Base-by-base conservation (phyloP, 1,140 invertebrate genomes). In the Drosophila prosaltans region DNA sequence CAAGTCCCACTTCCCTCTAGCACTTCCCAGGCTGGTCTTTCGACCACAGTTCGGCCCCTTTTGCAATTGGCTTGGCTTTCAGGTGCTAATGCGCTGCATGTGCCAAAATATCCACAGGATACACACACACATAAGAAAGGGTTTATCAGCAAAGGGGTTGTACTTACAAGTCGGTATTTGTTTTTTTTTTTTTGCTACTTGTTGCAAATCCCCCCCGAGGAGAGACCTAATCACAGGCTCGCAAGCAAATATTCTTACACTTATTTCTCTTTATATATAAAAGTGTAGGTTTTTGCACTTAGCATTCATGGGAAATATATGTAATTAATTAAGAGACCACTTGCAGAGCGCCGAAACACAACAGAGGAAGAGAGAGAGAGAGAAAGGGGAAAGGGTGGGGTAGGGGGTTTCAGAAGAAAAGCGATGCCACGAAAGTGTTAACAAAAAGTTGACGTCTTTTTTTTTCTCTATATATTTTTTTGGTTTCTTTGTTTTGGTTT, bases 301-400 rank as follows among this genome's bases (percentile, higher is more conserved):
- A 76, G 74, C 74, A 26, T 77, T 77, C 78, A 78, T 89, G 84
- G 83, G 84, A 88, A 89, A 78, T 83, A 69, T 70, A 78, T 51
- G 45, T 83, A 89, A 88, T 88, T 88, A 88, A 76, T 81, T 69
- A 72, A 78, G 67, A 69, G 81, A 85, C 81, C 83, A 86, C 83
- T 82, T 86, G 80, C 83, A 41, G 82, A 57, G 82, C 55, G 26
- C 41, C 64, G 70, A n/a, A 16, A 21, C 45, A 51, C 16, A 16
- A 16, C 16, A 16, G 16, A 16, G 16, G 16, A 16, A 16, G 16
- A 16, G 16, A 16, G 16, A 16, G 16, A 16, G n/a, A 24, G n/a
- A 59, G 9, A 48, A 48, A 24, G 26, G 40, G 36, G 69, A 28
- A 32, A 10, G 24, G 30, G 24, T 40, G 36, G 60, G 57, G 24